Base-by-base conservation (phyloP, 1,140 invertebrate genomes). In the Bombus ignitus region DNA sequence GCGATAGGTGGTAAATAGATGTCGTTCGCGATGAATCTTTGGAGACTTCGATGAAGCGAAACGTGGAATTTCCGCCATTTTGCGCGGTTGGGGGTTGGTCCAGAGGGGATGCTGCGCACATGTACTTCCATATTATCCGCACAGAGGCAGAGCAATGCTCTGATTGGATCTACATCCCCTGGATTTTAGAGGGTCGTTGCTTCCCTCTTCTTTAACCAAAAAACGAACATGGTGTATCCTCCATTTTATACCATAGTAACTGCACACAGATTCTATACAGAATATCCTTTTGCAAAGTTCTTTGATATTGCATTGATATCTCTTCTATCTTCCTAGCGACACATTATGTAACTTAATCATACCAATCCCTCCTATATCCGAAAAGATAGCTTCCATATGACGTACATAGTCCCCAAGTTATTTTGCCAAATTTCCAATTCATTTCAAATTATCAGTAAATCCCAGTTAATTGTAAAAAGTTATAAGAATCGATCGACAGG, bases 51-150 rank as follows among this genome's bases (percentile, higher is more conserved):
- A 37, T 3, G 79, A 77, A 10, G 35, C 32, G 59, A 3, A 39
- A 42, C 10, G 9, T 15, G 0, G 35, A 35, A 47, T 22, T 35
- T 77, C 65, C 85, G 53, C 89, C 89, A 90, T 90, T 90, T 90
- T 89, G 5, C 35, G 22, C 3, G 8, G 15, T 1, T 28, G 72
- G 76, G 82, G 87, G 85, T 74, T 88, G 89, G 89, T 87, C 89
- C 89, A 82, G 13, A 47, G 37, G 78, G 81, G 89, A 90, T 89
- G 89, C 87, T 90, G 89, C 87, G 89, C 81, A 76, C 47, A 47
- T n/a, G 13, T 35, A 57, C n/a, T 44, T 25, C 42, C 73, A 5
- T 22, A 9, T 35, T 32, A 84, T 81, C 72, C 68, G 37, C 42
- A 22, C 39, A 9, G 57, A n/a, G 42, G 37, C 59, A 74, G 71